Evolutionary conservation across 2,113 vertebrate genomes (phyloP), one percentile per base, ranked within the genome.

Genomic region (Falcunculus frontatus): DNA sequence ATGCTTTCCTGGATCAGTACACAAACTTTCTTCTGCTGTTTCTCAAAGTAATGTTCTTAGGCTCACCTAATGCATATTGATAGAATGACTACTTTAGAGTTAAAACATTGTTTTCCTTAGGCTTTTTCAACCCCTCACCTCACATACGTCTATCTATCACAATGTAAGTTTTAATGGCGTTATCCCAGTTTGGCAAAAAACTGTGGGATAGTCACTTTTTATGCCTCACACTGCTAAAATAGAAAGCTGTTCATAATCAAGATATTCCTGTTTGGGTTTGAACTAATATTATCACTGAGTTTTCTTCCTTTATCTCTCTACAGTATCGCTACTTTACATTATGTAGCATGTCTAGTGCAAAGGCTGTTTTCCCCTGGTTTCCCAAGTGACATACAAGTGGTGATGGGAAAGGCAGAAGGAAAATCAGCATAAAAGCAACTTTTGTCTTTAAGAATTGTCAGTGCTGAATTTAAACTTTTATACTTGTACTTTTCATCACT

Each of bases 341-440:
- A 64, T 1, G 3, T 1, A 50, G 4, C 5, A 35, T 32, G 9
- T 18, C 15, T 39, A 29, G 4, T 4, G 17, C 23, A 72, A 56
- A 84, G 32, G 21, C 8, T 30, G 2, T 55, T 60, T 67, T 25
- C 9, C 29, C 13, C 39, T 5, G 7, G 10, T 55, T 83, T 70
- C 47, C 47, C 1, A 1, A 85, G 17, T 6, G 13, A 52, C 19
- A 37, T 1, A 6, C 17, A 57, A 26, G 0, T 29, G 10, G 21
- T 41, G 10, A 62, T 10, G 11, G 9, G 18, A 62, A 2, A 63
- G 6, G 7, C 23, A 55, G 16, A 3, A 68, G 11, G 10, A n/a
- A 87, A 76, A 60, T 8, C 25, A 10, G 10, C 15, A 29, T 37
- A 79, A 82, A 91, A 56, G 13, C 32, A 82, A 25, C 57, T 55